Evolutionary conservation across 2,888 invertebrate genomes (phyloP), one percentile per base, ranked within the genome.

Genomic region (Platerodrilus igneus): DNA sequence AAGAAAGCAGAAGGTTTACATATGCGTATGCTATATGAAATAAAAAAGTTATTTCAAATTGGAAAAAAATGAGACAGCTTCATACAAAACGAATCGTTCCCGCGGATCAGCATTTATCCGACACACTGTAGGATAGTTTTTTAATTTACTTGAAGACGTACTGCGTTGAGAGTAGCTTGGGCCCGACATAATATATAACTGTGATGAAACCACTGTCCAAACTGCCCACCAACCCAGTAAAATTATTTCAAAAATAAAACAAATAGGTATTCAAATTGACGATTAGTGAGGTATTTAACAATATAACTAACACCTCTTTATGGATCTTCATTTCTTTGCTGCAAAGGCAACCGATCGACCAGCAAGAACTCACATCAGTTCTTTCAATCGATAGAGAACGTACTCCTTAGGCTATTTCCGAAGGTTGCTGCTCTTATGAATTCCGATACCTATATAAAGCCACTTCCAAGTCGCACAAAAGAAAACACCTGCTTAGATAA

Each of bases 231-330:
- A 23, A 23, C 23, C 10, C 10, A 25, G 25, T 14, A 6, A n/a
- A 14, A 13, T 25, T 11, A 9, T n/a, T n/a, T n/a, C n/a, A n/a
- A n/a, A n/a, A n/a, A n/a, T n/a, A n/a, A n/a, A n/a, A n/a, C n/a
- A n/a, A n/a, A n/a, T n/a, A n/a, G n/a, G n/a, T n/a, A n/a, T n/a
- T n/a, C n/a, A n/a, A n/a, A n/a, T n/a, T n/a, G n/a, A n/a, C n/a
- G n/a, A n/a, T n/a, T n/a, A n/a, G n/a, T n/a, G n/a, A n/a, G 32
- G 32, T n/a, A 32, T 32, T 11, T 32, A 14, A 9, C 32, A 3
- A 5, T 32, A 16, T 14, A 21, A 32, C 20, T 20, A 19, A 18
- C 14, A 32, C 13, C 17, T 32, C 6, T 32, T 32, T 32, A 10
- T 13, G 2, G 32, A 32, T 3, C 4, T 10, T 3, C 9, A 32